Base-by-base conservation (phyloP, 64 coral and sea anemone species). In the Trachythela sp. region DNA sequence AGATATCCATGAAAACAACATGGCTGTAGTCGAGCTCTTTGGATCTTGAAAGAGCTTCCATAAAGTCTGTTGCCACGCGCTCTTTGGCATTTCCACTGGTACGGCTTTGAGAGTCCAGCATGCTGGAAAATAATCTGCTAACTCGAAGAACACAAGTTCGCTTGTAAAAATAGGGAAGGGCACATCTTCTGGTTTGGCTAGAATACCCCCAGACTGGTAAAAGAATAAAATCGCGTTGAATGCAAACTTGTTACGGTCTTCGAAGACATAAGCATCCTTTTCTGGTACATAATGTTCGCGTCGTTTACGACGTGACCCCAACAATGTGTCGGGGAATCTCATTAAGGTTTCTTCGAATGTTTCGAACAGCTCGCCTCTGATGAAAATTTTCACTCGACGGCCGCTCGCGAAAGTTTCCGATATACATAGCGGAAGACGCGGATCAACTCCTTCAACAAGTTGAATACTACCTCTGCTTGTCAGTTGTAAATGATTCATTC, bases 221-320 rank as follows among this genome's bases (percentile, higher is more conserved):
- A 91, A 99, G 91, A 95, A 99, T 34, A 99, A 70, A 54, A 95
- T 99, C 1, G 93, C 91, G 56, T 99, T 91, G 84, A 99, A 99
- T 22, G 96, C 96, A 84, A 93, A 95, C 18, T 94, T 89, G 67
- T 99, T 99, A 2, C 91, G 91, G 64, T 80, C 75, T 17, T 95
- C 94, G 41, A 99, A 99, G 35, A 99, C 94, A 56, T 91, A 99
- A 26, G 94, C 96, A 14, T 93, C 45, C 14, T 89, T 86, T 39
- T 87, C 60, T 26, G 36, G 54, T 40, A 70, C 89, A 51, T 85
- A 94, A 88, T 98, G 94, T 60, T 88, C 49, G 15, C 48, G 42
- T 8, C 96, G 92, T 48, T 95, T 95, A 8, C 43, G 35, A 26
- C 91, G 89, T 60, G 43, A 93, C 48, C 96, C 96, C 6, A 99